Evolutionary conservation across 2,113 vertebrate genomes (phyloP).

Genomic region (Hippocampus zosterae): DNA sequence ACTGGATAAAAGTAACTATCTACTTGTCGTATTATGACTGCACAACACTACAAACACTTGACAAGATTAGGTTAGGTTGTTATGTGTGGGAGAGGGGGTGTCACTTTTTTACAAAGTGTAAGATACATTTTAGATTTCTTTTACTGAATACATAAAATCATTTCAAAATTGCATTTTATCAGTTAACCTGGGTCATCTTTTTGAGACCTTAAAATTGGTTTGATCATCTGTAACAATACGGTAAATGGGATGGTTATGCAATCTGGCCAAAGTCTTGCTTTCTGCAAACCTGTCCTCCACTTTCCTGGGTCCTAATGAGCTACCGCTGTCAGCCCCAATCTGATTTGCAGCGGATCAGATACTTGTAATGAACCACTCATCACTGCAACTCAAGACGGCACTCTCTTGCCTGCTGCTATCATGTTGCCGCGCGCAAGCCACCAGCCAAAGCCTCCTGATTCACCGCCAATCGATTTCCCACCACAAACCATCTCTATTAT

Average conservation of each 20-base stretch:
- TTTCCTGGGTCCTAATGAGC: constrained; percentile 40
- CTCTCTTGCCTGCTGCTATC: constrained; percentile 48
- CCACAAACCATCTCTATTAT: constrained; percentile 34
- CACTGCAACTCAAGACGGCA: constrained; percentile 54
- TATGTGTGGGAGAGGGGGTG: too few species aligned
- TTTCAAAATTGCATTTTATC: too few species aligned
- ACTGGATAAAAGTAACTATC: too few species aligned
- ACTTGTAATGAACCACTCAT: constrained; percentile 60
- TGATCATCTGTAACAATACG: too few species aligned
- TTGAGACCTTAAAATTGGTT: too few species aligned
- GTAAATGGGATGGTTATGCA: background rate
- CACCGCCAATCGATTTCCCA: constrained; percentile 52
- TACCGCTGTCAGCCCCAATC: constrained; percentile 56
- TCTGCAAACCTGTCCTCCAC: background rate
- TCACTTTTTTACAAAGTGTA: too few species aligned
- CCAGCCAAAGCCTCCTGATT: constrained; percentile 26
- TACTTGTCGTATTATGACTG: too few species aligned
- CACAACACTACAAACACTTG: too few species aligned
- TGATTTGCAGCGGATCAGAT: constrained; percentile 42
- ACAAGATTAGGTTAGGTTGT: too few species aligned
- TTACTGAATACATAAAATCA: too few species aligned
- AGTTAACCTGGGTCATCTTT: too few species aligned
- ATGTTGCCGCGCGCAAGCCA: constrained; percentile 50
- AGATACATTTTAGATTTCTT: too few species aligned
- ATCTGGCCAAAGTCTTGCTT: background rate